Evolutionary conservation across 1,140 invertebrate genomes (phyloP).

Genomic region (Neodiprion lecontei): DNA sequence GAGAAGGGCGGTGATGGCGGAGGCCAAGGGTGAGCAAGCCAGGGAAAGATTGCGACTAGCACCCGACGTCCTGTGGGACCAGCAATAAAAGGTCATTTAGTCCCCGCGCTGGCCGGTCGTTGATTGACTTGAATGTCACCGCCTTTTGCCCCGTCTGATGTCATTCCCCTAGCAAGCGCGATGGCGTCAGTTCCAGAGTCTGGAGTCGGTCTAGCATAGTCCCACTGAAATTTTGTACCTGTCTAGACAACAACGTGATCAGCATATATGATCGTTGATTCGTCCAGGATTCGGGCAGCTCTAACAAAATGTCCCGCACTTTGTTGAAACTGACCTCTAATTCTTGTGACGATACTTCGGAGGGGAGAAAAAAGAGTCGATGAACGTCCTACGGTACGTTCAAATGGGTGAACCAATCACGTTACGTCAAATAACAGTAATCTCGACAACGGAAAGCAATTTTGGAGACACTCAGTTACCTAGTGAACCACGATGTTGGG

Average conservation of each 20-base stretch:
- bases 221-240: too few relatives aligned
- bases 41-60: neutral
- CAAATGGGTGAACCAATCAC: neutral
- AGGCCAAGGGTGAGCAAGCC: neutral
- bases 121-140: conserved; percentile 19
- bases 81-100: conserved; percentile 16
- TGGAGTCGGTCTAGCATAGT: too few relatives aligned
- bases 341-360: too few relatives aligned
- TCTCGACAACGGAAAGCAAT: neutral
- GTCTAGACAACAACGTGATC: too few relatives aligned
- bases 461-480: conserved; percentile 1
- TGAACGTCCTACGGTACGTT: neutral
- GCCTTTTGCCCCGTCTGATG: neutral
- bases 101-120: conserved; percentile 10
- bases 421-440: neutral
- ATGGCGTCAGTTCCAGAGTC: neutral
- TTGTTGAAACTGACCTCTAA: too few relatives aligned
- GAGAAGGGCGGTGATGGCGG: too few relatives aligned
- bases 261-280: too few relatives aligned
- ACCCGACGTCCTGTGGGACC: neutral
- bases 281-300: too few relatives aligned
- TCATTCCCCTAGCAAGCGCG: neutral
- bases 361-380: too few relatives aligned
- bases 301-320: too few relatives aligned
- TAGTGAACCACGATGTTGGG: neutral